Percentiles rank a stretch among this genome's conserved stretches.
Conservation (phyloP, 2,113 vertebrate genomes). For the Rhegmatorhina hoffmannsi region DNA sequence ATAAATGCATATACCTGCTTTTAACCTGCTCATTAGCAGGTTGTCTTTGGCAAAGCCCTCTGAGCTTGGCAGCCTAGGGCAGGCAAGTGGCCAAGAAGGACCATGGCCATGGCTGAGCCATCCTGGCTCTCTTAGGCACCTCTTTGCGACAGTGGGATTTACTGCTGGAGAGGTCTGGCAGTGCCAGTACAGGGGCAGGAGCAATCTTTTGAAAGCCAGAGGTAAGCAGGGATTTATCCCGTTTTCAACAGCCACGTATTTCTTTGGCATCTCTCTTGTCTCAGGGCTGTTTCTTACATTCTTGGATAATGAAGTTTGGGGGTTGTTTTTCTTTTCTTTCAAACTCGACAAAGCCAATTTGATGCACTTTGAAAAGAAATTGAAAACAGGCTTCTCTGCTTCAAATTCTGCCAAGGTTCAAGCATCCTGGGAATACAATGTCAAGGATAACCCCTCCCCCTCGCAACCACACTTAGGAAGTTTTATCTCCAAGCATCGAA, state of each 20-base stretch:
- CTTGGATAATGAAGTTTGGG: slow-evolving; percentile 14
- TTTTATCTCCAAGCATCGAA: neutral
- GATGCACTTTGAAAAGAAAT: slow-evolving; percentile 30
- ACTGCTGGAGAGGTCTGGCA: neutral
- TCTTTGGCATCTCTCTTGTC: neutral
- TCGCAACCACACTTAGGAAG: neutral
- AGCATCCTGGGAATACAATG: neutral
- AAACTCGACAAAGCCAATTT: neutral
- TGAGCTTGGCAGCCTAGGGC: neutral
- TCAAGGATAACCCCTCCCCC: neutral
- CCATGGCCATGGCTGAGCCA: neutral
- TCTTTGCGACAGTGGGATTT: neutral
- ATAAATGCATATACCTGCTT: neutral
- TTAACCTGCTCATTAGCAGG: neutral
- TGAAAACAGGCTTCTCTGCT: slow-evolving; percentile 3
- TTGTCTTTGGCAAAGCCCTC: neutral
- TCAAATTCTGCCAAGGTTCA: slow-evolving; percentile 16
- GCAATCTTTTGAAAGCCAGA: neutral
- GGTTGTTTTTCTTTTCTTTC: slow-evolving; percentile 7
- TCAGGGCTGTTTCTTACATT: neutral
- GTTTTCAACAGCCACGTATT: neutral
- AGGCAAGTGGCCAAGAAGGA: neutral
- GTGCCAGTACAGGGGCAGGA: neutral
- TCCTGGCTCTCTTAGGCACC: neutral
- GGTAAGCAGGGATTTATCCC: neutral